Evolutionary conservation across 2,113 vertebrate genomes (phyloP).

Genomic region (Pluvialis apricaria): DNA sequence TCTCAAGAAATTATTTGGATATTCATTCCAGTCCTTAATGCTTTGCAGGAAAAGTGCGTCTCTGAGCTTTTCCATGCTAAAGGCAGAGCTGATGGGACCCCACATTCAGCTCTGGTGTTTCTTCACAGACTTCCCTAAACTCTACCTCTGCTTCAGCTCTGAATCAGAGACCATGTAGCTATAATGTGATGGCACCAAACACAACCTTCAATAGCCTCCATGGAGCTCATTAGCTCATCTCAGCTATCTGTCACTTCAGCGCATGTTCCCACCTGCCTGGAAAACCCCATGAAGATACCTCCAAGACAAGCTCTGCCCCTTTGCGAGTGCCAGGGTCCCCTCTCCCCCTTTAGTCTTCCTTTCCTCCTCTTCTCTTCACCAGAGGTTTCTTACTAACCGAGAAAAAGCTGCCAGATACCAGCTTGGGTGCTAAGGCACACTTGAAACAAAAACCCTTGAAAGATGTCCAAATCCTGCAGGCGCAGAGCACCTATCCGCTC

Average conservation of each 20-base stretch:
- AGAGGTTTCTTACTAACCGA: background rate
- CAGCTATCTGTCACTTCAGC: background rate
- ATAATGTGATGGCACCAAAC: background rate
- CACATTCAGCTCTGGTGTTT: background rate
- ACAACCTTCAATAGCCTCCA: background rate
- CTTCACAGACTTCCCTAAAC: background rate
- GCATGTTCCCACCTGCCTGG: background rate
- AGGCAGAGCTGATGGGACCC: background rate
- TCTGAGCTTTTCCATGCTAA: background rate
- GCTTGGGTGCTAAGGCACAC: background rate
- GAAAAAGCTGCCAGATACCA: background rate
- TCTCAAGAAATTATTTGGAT: background rate
- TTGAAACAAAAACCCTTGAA: background rate
- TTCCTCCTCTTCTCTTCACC: background rate
- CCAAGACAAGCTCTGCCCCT: background rate
- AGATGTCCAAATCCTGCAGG: background rate
- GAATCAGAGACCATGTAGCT: background rate
- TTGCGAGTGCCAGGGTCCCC: background rate
- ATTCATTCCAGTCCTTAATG: background rate
- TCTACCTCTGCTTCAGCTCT: background rate
- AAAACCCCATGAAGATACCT: background rate
- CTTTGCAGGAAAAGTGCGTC: background rate
- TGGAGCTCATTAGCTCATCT: background rate
- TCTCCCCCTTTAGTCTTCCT: background rate
- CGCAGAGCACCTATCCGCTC: fast-evolving